A percentile compares a stretch with the other conserved stretches of the same genome.
phyloP scores from a whole-genome alignment of 2,113 vertebrate species.

The Genyomyrus donnyi region DNA sequence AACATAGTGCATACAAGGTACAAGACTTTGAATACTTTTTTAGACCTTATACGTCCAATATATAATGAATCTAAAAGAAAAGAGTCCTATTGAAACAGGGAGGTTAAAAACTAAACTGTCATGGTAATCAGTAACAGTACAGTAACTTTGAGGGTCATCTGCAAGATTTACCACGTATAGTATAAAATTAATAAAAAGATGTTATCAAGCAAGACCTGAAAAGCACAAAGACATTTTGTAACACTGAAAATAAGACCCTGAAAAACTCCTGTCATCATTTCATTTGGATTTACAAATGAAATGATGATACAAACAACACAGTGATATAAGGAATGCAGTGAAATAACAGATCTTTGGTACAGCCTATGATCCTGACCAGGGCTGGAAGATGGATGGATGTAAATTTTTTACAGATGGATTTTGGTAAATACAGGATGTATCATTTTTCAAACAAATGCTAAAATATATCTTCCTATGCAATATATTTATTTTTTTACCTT shows the following conservation, averaged over 20 bases:
- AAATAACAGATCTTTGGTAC: not conserved
- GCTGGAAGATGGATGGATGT: not conserved
- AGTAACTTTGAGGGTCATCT: not conserved
- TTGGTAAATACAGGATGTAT: not conserved
- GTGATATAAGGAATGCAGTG: not conserved
- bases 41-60: not conserved
- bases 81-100: not conserved
- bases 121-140: not conserved
- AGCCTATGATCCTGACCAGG: not conserved
- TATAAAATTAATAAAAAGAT: not conserved
- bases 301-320: not conserved
- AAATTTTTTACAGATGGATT: not conserved
- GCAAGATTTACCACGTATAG: not conserved
- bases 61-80: not conserved
- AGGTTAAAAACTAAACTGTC: not conserved
- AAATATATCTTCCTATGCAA: not conserved
- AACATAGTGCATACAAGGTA: not conserved
- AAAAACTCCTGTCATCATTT: not conserved
- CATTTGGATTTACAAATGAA: no score
- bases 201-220: not conserved
- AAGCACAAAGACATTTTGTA: not conserved
- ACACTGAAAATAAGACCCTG: not conserved
- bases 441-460: not conserved
- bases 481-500: not conserved
- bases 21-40: not conserved